Evolutionary conservation across 2,797 vertebrate genomes (phyloP).

Genomic region (Saguinus oedipus): DNA sequence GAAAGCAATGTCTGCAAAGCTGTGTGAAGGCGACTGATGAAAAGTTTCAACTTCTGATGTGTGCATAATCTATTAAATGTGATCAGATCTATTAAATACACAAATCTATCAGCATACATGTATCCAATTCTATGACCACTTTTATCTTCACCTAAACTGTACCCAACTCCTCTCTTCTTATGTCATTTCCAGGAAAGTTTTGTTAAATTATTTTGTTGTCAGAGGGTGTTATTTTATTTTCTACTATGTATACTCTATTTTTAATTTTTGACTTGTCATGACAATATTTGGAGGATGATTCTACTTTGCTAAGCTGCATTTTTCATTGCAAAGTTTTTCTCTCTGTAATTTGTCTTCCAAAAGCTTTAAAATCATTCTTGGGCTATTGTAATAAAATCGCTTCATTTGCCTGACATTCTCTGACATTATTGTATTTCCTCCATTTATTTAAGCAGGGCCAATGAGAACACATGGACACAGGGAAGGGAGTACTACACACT

Average conservation of each 20-base stretch:
- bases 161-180: background rate
- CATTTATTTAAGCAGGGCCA: background rate
- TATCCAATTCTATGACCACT: background rate
- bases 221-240: background rate
- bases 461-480: no score
- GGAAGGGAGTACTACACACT: no score
- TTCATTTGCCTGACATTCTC: background rate
- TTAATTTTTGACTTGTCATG: conserved; percentile 25
- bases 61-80: background rate
- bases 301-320: conserved; percentile 20
- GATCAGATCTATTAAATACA: background rate
- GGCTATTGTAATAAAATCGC: conserved; percentile 1
- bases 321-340: conserved; percentile 18
- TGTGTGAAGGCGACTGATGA: background rate
- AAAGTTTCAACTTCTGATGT: background rate
- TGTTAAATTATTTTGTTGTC: conserved; percentile 23
- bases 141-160: background rate
- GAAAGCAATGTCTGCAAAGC: background rate
- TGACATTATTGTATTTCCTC: background rate
- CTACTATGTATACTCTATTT: background rate
- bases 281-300: conserved; percentile 19
- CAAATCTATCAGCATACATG: background rate
- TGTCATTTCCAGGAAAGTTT: conserved; percentile 24
- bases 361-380: conserved; percentile 46
- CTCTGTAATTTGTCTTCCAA: conserved; percentile 7